phyloP scores from a whole-genome alignment of 2,113 vertebrate genomes.

The Leucopternis melanops region DNA sequence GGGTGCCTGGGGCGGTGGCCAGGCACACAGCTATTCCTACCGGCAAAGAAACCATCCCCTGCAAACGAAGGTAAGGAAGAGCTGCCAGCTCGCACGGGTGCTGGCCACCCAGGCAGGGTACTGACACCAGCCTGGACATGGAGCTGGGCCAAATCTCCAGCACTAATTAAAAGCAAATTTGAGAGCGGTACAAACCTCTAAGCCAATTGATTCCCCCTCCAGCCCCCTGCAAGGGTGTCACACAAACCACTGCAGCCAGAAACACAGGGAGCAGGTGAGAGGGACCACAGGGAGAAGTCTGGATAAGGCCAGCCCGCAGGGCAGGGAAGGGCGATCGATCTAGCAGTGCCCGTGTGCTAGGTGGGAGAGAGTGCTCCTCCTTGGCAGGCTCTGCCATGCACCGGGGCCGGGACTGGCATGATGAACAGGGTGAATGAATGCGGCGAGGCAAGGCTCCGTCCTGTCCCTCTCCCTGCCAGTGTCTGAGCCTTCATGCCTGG shows the following conservation, averaged over 20 bases:
- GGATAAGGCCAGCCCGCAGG: background rate
- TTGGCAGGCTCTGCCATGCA: background rate
- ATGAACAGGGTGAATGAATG: background rate
- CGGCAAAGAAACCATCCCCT: background rate
- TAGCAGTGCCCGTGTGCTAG: fast-evolving
- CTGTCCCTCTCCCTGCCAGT: background rate
- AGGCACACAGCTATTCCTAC: background rate
- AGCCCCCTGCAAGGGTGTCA: background rate
- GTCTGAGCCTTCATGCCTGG: background rate
- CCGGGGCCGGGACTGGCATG: fast-evolving
- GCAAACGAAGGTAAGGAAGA: background rate
- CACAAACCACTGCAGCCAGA: background rate
- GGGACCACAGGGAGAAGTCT: background rate
- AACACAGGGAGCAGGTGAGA: background rate
- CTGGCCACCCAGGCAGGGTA: background rate
- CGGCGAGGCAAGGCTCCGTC: fast-evolving
- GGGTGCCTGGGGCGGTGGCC: background rate
- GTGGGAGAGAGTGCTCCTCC: background rate
- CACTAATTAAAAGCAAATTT: background rate
- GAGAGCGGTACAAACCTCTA: background rate
- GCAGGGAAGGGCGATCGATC: fast-evolving
- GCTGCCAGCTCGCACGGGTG: fast-evolving
- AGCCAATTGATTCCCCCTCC: background rate
- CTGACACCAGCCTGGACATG: background rate
- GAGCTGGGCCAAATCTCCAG: background rate